phyloP scores from a whole-genome alignment of 2,797 vertebrate species.

The Amblyraja radiata region DNA sequence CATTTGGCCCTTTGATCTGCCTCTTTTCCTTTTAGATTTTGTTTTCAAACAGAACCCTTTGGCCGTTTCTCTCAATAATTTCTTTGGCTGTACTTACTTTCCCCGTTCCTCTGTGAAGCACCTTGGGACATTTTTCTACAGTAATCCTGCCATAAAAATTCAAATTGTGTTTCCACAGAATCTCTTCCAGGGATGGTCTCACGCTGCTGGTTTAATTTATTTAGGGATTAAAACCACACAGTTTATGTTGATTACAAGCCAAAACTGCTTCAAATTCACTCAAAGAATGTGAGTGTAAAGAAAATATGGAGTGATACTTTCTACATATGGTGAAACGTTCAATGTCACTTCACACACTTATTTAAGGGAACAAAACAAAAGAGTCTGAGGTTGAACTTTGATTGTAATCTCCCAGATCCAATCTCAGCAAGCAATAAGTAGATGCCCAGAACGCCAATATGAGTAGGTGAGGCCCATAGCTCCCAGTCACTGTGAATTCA shows the following conservation, averaged over 20 bases:
- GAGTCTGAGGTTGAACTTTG: not conserved
- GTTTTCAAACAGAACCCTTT: not conserved
- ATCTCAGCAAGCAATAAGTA: not conserved
- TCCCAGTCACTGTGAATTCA: not conserved
- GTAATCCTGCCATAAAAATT: not conserved
- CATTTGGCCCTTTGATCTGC: not conserved
- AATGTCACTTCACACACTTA: not conserved
- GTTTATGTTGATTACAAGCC: conserved; percentile 2
- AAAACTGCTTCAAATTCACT: not conserved
- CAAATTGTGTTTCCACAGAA: not conserved
- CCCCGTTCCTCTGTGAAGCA: not conserved
- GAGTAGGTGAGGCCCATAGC: not conserved
- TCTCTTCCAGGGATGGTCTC: not conserved
- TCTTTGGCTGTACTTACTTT: not conserved
- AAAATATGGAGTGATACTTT: not conserved
- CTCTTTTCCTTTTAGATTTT: not conserved
- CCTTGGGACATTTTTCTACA: not conserved
- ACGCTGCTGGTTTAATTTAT: not conserved
- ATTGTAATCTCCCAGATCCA: too few relatives aligned
- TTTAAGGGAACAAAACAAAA: not conserved
- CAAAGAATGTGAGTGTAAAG: conserved; percentile 12
- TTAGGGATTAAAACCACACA: not conserved
- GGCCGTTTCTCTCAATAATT: not conserved
- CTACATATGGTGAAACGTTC: not conserved
- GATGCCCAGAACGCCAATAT: not conserved